Percentiles rank a stretch among this genome's conserved stretches.
Conservation (phyloP, 1,140 invertebrate species). For the Lucilia cuprina region DNA sequence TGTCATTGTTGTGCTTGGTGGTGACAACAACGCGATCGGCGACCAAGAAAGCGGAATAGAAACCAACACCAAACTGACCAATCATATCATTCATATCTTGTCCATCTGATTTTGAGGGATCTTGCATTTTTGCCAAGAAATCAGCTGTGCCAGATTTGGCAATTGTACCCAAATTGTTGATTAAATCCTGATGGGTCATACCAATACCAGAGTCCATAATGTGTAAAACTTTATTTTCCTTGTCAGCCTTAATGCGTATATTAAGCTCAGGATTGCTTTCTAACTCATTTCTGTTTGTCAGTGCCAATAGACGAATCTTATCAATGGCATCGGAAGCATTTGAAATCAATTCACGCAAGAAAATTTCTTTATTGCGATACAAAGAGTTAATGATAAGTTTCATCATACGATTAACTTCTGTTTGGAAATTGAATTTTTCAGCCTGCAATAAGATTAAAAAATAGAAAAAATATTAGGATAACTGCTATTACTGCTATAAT, state of each 20-base stretch:
- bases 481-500: no score
- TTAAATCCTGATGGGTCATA: slow-evolving; percentile 95
- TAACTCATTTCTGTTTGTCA: slow-evolving; percentile 85
- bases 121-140: slow-evolving; percentile 94
- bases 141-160: slow-evolving; percentile 99
- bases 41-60: slow-evolving; percentile 97
- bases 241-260: slow-evolving; percentile 96
- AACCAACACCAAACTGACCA: slow-evolving; percentile 97
- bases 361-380: slow-evolving; percentile 99
- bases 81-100: slow-evolving; percentile 85
- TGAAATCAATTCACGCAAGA: slow-evolving; percentile 95
- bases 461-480: neutral
- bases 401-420: slow-evolving; percentile 99
- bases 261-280: slow-evolving; percentile 82
- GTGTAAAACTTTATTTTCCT: slow-evolving; percentile 92
- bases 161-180: slow-evolving; percentile 98
- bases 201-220: slow-evolving; percentile 98
- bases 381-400: slow-evolving; percentile 99
- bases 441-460: slow-evolving; percentile 62
- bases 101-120: slow-evolving; percentile 64
- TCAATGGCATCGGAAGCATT: slow-evolving; percentile 96
- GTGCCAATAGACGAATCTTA: slow-evolving; percentile 90
- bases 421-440: slow-evolving; percentile 94
- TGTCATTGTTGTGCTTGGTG: slow-evolving; percentile 94
- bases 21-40: slow-evolving; percentile 91